Percentiles rank a stretch among this genome's conserved stretches.
Evolutionary conservation across 2,888 invertebrate genomes (phyloP).

Genomic region (Orgyia antiqua): DNA sequence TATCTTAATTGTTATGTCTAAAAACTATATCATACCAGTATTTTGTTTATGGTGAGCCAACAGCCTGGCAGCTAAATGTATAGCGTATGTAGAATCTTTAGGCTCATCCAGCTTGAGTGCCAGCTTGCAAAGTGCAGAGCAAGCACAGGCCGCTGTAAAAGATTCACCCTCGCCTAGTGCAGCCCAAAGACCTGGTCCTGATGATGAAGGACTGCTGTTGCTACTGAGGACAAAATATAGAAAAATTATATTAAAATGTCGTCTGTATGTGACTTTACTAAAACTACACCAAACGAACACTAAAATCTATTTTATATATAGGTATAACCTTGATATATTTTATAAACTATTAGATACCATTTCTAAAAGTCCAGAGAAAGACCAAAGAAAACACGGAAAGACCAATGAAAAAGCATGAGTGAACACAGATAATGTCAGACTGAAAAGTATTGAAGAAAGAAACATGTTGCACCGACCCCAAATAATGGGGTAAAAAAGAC

Average conservation of each 20-base stretch:
- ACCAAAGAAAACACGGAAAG: too few species aligned
- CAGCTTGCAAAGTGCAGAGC: conserved; percentile 94
- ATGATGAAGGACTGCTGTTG: conserved; percentile 1
- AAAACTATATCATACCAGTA: conserved; percentile 29
- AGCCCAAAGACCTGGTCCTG: conserved; percentile 81
- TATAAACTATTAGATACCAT: too few species aligned
- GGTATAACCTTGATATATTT: too few species aligned
- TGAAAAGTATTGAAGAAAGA: too few species aligned
- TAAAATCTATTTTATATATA: too few species aligned
- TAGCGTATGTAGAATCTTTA: conserved; percentile 81
- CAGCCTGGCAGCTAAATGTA: conserved; percentile 92
- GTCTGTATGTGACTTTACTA: too few species aligned
- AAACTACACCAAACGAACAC: too few species aligned
- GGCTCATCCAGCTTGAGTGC: conserved; percentile 75
- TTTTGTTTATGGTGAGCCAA: conserved; percentile 64
- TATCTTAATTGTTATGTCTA: background rate
- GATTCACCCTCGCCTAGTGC: conserved; percentile 97
- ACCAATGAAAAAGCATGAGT: too few species aligned
- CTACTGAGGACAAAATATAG: conserved; percentile 1
- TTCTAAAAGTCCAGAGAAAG: too few species aligned
- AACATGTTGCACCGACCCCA: too few species aligned
- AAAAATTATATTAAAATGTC: conserved; percentile 53
- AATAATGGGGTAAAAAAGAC: too few species aligned
- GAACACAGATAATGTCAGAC: too few species aligned
- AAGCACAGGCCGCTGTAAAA: conserved; percentile 95